A percentile compares a stretch with the other conserved stretches of the same genome.
These are phyloP conservation scores for Aporophyla nigra DNA, from an alignment of 2,888 invertebrate genomes.

Conservation along the genomic window DNA sequence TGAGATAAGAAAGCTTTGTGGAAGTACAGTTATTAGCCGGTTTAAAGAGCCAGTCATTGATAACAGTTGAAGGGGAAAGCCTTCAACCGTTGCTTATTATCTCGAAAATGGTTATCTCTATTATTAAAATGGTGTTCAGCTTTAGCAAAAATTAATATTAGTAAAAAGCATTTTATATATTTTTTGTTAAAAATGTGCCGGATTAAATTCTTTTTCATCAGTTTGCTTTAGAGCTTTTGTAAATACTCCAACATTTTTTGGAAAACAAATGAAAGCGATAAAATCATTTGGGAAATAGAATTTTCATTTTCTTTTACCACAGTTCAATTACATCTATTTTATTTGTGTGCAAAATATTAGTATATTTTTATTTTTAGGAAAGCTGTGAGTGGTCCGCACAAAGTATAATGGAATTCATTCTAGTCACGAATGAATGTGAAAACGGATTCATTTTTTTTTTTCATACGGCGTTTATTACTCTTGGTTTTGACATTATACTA, in stretches of 20 bases:
- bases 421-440: background rate
- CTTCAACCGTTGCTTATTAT: conserved; percentile 34
- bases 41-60: conserved; percentile 66
- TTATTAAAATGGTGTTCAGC: conserved; percentile 20
- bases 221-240: conserved; percentile 1
- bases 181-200: background rate
- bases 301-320: conserved; percentile 10
- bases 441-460: background rate
- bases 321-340: conserved; percentile 7
- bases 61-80: conserved; percentile 43
- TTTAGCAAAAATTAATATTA: background rate
- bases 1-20: conserved; percentile 82
- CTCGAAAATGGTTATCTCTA: conserved; percentile 27
- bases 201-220: background rate
- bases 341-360: background rate
- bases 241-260: conserved; percentile 31
- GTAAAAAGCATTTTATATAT: background rate
- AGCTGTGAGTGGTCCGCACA: background rate
- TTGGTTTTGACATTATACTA: background rate
- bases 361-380: background rate
- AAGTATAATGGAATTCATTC: background rate
- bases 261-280: conserved; percentile 25
- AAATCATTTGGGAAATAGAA: conserved; percentile 5
- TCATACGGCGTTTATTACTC: too few species aligned
- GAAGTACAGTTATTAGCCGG: conserved; percentile 71